Evolutionary conservation across 1,140 invertebrate genomes (phyloP).

Genomic region (Aphelenchoides avenae): DNA sequence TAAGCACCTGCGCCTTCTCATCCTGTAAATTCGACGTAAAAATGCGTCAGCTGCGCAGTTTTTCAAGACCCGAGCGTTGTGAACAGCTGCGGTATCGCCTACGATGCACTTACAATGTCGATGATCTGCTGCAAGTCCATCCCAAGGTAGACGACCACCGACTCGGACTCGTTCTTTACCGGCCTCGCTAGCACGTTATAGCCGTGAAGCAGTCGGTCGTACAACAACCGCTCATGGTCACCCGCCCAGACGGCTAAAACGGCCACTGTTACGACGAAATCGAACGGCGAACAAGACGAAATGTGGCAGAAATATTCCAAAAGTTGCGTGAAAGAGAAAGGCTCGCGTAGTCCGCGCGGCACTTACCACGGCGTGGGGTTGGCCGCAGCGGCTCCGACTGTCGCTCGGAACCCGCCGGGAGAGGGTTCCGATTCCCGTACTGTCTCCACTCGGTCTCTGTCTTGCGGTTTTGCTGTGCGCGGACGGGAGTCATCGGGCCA

Average conservation of each 20-base stretch:
- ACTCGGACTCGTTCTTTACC: conserved; percentile 64
- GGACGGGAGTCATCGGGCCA: too few relatives aligned
- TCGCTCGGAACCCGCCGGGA: too few relatives aligned
- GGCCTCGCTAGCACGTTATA: conserved; percentile 66
- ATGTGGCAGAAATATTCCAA: not conserved
- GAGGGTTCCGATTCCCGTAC: too few relatives aligned
- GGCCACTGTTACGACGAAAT: not conserved
- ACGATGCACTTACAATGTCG: conserved; percentile 61
- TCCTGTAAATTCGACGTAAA: too few relatives aligned
- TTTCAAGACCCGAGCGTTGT: not conserved
- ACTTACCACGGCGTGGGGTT: too few relatives aligned
- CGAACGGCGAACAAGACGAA: conserved; percentile 14
- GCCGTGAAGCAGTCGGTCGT: conserved; percentile 63
- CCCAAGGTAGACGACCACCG: conserved; percentile 65
- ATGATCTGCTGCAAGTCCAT: conserved; percentile 68
- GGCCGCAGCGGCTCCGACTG: too few relatives aligned
- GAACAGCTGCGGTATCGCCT: not conserved
- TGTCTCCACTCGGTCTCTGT: too few relatives aligned
- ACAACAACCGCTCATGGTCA: conserved; percentile 65
- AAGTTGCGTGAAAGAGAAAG: not conserved
- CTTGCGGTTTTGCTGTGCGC: too few relatives aligned
- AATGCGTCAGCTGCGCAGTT: too few relatives aligned
- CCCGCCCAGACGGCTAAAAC: conserved; percentile 47
- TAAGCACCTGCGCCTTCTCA: conserved; percentile 68
- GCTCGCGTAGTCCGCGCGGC: too few relatives aligned